Base-by-base conservation (phyloP, 2,888 invertebrate genomes). In the Polyploca ridens region DNA sequence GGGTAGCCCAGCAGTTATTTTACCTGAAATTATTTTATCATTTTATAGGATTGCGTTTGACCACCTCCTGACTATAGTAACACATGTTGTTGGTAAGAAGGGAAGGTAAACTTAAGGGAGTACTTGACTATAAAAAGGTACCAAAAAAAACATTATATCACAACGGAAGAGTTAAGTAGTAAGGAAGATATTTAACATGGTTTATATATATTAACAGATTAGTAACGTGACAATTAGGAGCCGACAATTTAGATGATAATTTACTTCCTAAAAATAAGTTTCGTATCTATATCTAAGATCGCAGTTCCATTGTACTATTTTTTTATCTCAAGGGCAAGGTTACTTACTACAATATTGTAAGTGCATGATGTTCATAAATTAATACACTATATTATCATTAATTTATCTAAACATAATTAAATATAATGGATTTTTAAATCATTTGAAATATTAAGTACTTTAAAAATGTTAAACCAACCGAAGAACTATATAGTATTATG, bases 1-100 rank as follows among this genome's bases (percentile, higher is more conserved):
- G 0, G 96, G 96, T 61, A 96, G 84, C 5, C 96, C 96, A 3
- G 96, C 91, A 0, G 95, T 95, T 72, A 96, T 95, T 60, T 94
- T 82, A 64, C 95, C 96, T 95, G 79, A 19, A 80, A 84, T 58
- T 49, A 4, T 57, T 49, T 61, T 58, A 59, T 62, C n/a, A 27
- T 19, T 10, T 10, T 38, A 38, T 38, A 10, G 3, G 41, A 7
- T 41, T 13, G 13, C 13, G 13, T 41, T 41, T 33, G 33, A 16
- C 54, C 3, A 19, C 19, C 19, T 54, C 19, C 1, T 54, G 3
- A 10, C 10, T 7, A 46, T 46, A 6, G 5, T 46, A n/a, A 46
- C n/a, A 1, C 0, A 8, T 46, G n/a, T n/a, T n/a, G 46, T n/a
- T 38, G 8, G 38, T 38, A 8, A 38, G 10, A 7, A 5, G 38